Base-by-base conservation (phyloP, 2,797 vertebrate species). In the Spondyliosoma cantharus region DNA sequence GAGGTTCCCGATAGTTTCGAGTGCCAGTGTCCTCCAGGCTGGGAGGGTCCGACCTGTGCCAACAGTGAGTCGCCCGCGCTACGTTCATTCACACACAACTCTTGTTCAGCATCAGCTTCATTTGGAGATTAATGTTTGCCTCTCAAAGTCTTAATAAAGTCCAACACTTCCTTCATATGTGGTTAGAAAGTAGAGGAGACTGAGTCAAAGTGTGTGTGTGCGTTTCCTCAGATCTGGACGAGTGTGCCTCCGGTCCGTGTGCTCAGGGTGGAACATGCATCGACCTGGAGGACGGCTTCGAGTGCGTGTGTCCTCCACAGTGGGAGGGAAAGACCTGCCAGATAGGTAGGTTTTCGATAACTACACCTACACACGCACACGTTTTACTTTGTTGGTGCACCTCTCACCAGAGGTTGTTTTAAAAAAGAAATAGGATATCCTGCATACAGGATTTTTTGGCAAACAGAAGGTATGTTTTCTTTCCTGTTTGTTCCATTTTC, bases 261-360 rank as follows among this genome's bases (percentile, higher is more conserved):
- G 96, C 96, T 45, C 93, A 94, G 0, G 97, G 97, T 4, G 97
- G 97, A 89, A 98, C 96, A 76, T 99, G 97, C 54, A 93, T 98
- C 61, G 96, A 98, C 87, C 90, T 91, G 83, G 92, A 97, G 84
- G 96, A 97, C n/a, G 92, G 96, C n/a, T 99, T 98, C 0, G 95
- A 98, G 93, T 99, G 98, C 27, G 90, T 97, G 86, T 99, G 98
- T 86, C 97, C 96, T 4, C 95, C 96, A 0, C 96, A 98, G 90
- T 99, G 97, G 98, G 94, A 95, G 82, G 98, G 97, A 71, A 95
- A 95, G 91, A 98, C 97, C 14, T 99, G 98, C 90, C 96, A 97
- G 88, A 95, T 98, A 78, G 97, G 98, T 98, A 46, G 0, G 56
- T 17, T 17, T 59, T 11, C 45, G 32, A 6, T 6, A 49, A 22